Evolutionary conservation across 2,113 vertebrate species (phyloP).

Genomic region (Panthera leo): DNA sequence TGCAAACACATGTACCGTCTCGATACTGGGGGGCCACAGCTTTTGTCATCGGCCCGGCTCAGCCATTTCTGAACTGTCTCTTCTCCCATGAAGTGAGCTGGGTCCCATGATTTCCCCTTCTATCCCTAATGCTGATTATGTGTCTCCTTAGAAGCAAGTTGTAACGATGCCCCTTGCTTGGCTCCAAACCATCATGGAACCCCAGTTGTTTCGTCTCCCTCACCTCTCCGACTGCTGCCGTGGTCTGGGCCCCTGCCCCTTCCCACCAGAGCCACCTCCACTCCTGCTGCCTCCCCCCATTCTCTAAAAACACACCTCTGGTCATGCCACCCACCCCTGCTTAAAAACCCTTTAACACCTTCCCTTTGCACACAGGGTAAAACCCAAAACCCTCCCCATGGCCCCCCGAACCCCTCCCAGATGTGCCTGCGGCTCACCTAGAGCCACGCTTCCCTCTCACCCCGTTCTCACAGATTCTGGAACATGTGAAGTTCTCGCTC

Average conservation of each 20-base stretch:
- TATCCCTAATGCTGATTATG: neutral
- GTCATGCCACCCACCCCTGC: too few species aligned
- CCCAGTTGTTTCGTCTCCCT: too few species aligned
- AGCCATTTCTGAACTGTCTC: neutral
- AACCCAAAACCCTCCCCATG: neutral
- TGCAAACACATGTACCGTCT: rapidly evolving
- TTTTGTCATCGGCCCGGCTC: neutral
- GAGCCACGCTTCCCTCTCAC: neutral
- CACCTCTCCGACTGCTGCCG: neutral
- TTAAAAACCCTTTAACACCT: neutral
- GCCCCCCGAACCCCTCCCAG: neutral
- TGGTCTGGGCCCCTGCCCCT: neutral
- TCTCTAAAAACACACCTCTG: neutral
- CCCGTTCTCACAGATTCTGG: rapidly evolving
- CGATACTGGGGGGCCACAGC: neutral
- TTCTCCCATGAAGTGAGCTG: neutral
- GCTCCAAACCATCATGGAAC: neutral
- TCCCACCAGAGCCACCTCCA: neutral
- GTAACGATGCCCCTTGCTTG: neutral
- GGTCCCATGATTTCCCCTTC: neutral
- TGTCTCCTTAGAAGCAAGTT: slow-evolving; percentile 19
- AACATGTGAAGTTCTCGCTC: neutral
- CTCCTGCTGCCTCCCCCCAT: rapidly evolving
- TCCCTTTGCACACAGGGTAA: neutral
- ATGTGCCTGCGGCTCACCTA: neutral